Evolutionary conservation across 2,113 vertebrate species (phyloP).

Genomic region (Eretmochelys imbricata): DNA sequence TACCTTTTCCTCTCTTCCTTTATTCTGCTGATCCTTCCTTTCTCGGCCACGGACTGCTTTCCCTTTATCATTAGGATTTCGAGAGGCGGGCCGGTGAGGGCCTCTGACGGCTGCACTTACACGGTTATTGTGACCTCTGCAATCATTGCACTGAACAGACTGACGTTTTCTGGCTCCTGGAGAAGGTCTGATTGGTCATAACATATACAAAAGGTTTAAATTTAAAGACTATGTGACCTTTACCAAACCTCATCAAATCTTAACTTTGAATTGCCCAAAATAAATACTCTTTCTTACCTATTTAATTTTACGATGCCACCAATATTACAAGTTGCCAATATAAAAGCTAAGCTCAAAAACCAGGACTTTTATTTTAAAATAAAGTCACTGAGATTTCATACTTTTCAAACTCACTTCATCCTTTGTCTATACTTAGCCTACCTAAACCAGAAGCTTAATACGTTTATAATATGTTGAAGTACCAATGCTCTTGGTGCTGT

Average conservation of each 20-base stretch:
- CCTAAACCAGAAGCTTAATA: neutral
- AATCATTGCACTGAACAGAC: slow-evolving; percentile 84
- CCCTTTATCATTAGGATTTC: slow-evolving; percentile 82
- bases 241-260: neutral
- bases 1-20: slow-evolving; percentile 94
- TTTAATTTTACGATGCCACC: neutral
- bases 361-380: neutral
- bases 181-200: slow-evolving; percentile 79
- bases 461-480: neutral
- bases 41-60: slow-evolving; percentile 87
- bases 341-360: neutral
- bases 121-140: slow-evolving; percentile 86
- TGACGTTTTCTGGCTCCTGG: slow-evolving; percentile 87
- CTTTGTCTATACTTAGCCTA: neutral
- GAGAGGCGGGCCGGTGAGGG: slow-evolving; percentile 84
- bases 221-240: slow-evolving; percentile 10
- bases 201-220: slow-evolving; percentile 59
- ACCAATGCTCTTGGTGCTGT: neutral
- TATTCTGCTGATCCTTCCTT: slow-evolving; percentile 87
- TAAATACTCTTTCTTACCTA: neutral
- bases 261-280: neutral
- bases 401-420: neutral
- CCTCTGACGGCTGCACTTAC: slow-evolving; percentile 80
- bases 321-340: neutral
- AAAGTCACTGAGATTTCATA: neutral